Evolutionary conservation across 2,797 vertebrate genomes (phyloP).

Genomic region (Sandelia bainsii): DNA sequence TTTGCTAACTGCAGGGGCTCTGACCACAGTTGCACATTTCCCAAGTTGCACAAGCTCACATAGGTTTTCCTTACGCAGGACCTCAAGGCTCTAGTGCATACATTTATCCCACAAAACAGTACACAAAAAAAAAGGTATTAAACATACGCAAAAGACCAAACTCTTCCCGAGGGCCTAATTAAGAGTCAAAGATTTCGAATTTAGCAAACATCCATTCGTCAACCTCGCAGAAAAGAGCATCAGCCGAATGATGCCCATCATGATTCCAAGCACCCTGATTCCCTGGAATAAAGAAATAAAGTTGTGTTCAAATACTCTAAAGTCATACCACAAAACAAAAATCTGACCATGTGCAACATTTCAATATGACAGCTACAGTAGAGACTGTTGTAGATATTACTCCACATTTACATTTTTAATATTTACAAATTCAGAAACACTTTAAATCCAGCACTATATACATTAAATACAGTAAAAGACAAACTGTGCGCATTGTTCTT

Average conservation of each 20-base stretch:
- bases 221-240: conserved; percentile 38
- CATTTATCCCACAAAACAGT: background rate
- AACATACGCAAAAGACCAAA: conserved; percentile 2
- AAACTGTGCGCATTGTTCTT: conserved; percentile 25
- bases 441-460: conserved; percentile 51
- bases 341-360: conserved; percentile 2
- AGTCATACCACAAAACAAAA: conserved; percentile 34
- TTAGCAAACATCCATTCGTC: conserved; percentile 37
- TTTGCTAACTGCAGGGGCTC: conserved; percentile 6
- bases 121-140: conserved; percentile 20
- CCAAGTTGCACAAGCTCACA: background rate
- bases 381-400: conserved; percentile 59
- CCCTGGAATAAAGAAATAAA: conserved; percentile 46
- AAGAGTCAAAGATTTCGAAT: conserved; percentile 20
- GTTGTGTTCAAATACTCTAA: conserved; percentile 30
- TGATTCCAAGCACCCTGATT: conserved; percentile 41
- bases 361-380: conserved; percentile 45
- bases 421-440: conserved; percentile 76
- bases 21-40: background rate
- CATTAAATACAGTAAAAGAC: conserved; percentile 47
- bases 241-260: conserved; percentile 38
- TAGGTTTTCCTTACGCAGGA: background rate
- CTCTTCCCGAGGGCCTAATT: conserved; percentile 18
- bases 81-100: background rate
- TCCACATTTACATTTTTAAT: conserved; percentile 73